phyloP scores from a whole-genome alignment of 2,113 vertebrate genomes.

The Semnopithecus entellus region DNA sequence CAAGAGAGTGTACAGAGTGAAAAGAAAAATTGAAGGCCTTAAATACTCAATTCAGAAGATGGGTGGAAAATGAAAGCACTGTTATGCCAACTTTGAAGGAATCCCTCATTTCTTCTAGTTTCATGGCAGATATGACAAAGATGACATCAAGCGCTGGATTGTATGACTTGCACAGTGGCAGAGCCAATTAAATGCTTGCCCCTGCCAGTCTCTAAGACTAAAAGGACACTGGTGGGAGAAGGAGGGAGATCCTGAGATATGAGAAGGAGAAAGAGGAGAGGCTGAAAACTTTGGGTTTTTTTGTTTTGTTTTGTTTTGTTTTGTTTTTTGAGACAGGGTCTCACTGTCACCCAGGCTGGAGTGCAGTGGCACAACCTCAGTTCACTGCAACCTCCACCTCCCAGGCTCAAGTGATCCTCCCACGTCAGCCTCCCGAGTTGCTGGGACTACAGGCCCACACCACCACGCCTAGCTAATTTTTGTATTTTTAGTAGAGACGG shows the following conservation, averaged over 20 bases:
- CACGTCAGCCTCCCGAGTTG: too few relatives aligned
- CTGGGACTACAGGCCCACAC: too few relatives aligned
- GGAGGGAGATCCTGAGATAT: not conserved
- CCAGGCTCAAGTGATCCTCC: too few relatives aligned
- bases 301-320: too few relatives aligned
- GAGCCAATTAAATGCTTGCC: not conserved
- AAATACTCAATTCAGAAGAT: not conserved
- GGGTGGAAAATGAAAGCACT: not conserved
- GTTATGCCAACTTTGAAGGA: not conserved
- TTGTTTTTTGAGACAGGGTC: too few relatives aligned
- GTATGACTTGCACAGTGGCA: not conserved
- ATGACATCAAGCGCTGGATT: not conserved
- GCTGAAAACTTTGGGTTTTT: not conserved
- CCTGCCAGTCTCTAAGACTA: not conserved
- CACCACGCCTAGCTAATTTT: too few relatives aligned
- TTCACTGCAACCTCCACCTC: too few relatives aligned
- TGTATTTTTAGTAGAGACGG: too few relatives aligned
- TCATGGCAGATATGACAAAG: not conserved
- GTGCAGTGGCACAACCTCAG: too few relatives aligned
- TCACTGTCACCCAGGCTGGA: too few relatives aligned
- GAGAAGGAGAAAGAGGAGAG: not conserved
- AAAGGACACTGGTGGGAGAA: not conserved
- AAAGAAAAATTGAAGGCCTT: not conserved
- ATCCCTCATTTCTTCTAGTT: not conserved
- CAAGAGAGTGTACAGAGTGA: too few relatives aligned